Evolutionary conservation across 2,797 vertebrate species (phyloP), one percentile per base, ranked within the genome.

Genomic region (Falco columbarius): DNA sequence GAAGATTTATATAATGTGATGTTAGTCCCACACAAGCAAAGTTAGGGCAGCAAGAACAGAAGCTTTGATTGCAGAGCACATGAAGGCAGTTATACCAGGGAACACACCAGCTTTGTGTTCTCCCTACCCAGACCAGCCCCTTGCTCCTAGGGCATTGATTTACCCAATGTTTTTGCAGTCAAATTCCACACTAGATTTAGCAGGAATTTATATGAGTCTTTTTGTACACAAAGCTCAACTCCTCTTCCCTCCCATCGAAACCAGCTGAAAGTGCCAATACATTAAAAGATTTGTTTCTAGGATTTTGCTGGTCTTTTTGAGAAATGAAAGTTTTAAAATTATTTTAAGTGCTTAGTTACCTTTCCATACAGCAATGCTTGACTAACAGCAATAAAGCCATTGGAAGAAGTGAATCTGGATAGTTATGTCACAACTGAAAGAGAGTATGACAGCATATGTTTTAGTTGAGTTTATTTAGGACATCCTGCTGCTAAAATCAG

Each of bases 401-500:
- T 44, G 74, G 80, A 93, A 96, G 79, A 58, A 87, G 55, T 5
- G 23, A 91, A 85, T 92, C 96, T 90, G 77, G 40, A 58, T 58
- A 34, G 36, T 93, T 95, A 79, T 68, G 91, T 95, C 95, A 91
- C 81, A 87, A 55, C 66, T 75, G 84, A 91, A 74, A 96, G 94
- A 72, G 38, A 55, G 22, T 36, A 93, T 71, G 95, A 91, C 77
- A 88, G 54, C 86, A 73, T 90, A 71, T 89, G 52, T 95, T 96
- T 95, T 81, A 90, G 54, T 2, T 77, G 87, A 81, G 59, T 95
- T 97, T 95, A 96, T 96, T 96, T 96, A 93, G 90, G 92, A 94
- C 67, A 91, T 94, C 80, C 80, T 95, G 95, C 75, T 93, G 84
- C 86, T 97, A 74, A 93, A 90, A 88, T 91, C 93, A 97, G 90